phyloP scores from a whole-genome alignment of 2,888 invertebrate species.

The Prosapia bicincta region DNA sequence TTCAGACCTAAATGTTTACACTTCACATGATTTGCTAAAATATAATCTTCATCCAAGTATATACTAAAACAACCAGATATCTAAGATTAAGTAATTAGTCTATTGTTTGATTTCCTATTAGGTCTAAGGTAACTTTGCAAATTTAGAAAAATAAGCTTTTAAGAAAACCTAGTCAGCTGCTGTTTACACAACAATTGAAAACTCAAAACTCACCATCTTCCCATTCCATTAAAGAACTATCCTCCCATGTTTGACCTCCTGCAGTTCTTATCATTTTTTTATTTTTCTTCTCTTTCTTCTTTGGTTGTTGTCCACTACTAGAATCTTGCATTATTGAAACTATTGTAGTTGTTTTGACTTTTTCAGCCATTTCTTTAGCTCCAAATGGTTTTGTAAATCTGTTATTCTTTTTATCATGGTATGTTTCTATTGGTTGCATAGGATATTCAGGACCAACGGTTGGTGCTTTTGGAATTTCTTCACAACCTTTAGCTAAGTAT shows the following conservation, averaged over 20 bases:
- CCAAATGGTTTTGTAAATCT: constrained; percentile 7
- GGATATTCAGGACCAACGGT: constrained; percentile 21
- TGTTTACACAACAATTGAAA: constrained; percentile 6
- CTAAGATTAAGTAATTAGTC: too few species aligned
- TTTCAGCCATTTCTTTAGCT: constrained; percentile 36
- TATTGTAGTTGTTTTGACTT: constrained; percentile 32
- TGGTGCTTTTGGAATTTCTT: constrained; percentile 43
- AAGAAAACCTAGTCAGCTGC: too few species aligned
- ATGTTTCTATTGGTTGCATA: constrained; percentile 34
- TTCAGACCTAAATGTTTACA: too few species aligned
- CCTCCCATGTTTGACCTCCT: constrained; percentile 96
- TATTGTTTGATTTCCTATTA: too few species aligned
- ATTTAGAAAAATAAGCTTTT: too few species aligned
- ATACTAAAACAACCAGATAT: too few species aligned
- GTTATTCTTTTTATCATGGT: constrained; percentile 27
- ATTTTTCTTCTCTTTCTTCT: constrained; percentile 52
- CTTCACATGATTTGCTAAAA: too few species aligned
- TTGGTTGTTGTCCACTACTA: constrained; percentile 15
- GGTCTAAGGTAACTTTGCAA: too few species aligned
- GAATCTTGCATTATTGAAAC: constrained; percentile 18
- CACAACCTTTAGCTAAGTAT: constrained; percentile 45
- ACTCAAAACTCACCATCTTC: constrained; percentile 70
- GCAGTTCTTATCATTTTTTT: constrained; percentile 84
- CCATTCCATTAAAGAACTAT: constrained; percentile 91
- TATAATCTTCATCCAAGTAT: too few species aligned